These are phyloP conservation scores for Spinus olivaceus DNA, from an alignment of 2,797 vertebrate species.

Conservation along the genomic window DNA sequence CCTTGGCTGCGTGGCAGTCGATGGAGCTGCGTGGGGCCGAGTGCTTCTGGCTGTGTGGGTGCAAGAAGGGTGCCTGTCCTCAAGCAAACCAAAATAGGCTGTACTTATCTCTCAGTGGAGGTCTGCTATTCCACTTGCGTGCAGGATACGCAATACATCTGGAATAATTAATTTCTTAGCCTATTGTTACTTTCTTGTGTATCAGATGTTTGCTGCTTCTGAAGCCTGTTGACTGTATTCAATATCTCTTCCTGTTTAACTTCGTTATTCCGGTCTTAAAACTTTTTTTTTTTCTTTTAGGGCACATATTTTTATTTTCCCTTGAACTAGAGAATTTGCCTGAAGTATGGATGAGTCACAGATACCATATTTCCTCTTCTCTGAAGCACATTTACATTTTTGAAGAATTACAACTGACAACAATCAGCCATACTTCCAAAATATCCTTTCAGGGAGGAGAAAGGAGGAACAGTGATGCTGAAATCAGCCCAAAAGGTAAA, in stretches of 20 bases:
- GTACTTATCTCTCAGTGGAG: not conserved
- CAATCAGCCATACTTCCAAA: not conserved
- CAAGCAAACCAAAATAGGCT: not conserved
- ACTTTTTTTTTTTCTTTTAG: not conserved
- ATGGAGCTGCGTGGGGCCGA: not conserved
- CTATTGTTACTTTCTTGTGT: slow-evolving; percentile 31
- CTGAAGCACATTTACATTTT: slow-evolving; percentile 3
- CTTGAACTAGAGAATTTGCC: slow-evolving; percentile 6
- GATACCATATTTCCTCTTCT: not conserved
- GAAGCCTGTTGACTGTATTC: not conserved
- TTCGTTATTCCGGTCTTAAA: not conserved
- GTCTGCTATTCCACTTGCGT: not conserved
- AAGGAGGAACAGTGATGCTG: not conserved
- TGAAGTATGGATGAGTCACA: not conserved
- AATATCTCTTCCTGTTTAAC: not conserved
- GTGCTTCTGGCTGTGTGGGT: rapidly evolving
- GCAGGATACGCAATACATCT: not conserved
- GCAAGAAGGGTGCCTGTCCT: not conserved
- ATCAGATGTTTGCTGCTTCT: not conserved
- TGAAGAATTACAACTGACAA: not conserved
- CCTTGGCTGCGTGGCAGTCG: rapidly evolving
- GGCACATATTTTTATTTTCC: not conserved
- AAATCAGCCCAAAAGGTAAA: not conserved
- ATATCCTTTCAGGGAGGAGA: not conserved
- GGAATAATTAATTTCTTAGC: slow-evolving; percentile 30